Conservation (phyloP, 2,797 vertebrate species). For the Pangasius krempfi region DNA sequence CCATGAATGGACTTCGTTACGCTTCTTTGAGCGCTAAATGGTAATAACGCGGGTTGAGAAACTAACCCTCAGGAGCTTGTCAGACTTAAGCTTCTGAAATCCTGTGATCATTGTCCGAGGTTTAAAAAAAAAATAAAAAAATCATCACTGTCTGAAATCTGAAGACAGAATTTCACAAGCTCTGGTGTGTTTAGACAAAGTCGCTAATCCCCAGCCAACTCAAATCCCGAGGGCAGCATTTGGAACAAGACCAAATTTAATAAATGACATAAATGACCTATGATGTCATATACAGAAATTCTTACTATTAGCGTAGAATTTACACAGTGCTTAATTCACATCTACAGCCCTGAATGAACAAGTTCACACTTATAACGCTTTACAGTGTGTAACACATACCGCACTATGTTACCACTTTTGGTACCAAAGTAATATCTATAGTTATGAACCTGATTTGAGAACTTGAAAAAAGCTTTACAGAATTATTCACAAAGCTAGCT, state of each 20-base stretch:
- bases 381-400: background rate
- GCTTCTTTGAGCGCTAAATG: slow-evolving; percentile 47
- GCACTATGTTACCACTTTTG: background rate
- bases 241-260: background rate
- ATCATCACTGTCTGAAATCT: slow-evolving; percentile 60
- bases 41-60: slow-evolving; percentile 55
- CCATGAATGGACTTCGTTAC: slow-evolving; percentile 2
- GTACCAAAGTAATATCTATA: background rate
- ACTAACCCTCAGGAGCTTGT: slow-evolving; percentile 57
- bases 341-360: background rate
- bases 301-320: background rate
- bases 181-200: background rate
- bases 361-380: background rate
- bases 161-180: slow-evolving; percentile 54
- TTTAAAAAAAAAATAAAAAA: background rate
- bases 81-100: slow-evolving; percentile 39
- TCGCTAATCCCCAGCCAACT: background rate
- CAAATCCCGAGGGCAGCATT: background rate
- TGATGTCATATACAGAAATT: background rate
- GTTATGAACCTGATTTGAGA: background rate
- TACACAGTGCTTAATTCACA: background rate
- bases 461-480: background rate
- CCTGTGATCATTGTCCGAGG: slow-evolving; percentile 46
- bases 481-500: background rate
- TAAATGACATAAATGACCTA: background rate